Percentiles rank a stretch among this genome's conserved stretches.
Conservation (phyloP, 2,888 invertebrate species). For the Campaea margaritaria region DNA sequence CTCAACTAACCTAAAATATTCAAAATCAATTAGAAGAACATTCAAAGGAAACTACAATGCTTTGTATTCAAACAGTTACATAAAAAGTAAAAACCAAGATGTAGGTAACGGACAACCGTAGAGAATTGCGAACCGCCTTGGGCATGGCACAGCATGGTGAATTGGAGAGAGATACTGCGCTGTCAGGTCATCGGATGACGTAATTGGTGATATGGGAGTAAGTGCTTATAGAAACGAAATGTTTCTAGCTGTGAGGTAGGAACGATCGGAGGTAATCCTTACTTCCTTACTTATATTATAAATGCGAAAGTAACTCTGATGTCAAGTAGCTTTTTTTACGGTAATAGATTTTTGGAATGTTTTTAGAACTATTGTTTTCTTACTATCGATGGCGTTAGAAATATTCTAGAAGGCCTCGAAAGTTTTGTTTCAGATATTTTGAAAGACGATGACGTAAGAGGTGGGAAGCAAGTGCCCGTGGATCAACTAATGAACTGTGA, state of each 20-base stretch:
- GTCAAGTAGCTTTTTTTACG: no score
- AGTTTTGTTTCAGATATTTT: no score
- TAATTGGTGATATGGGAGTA: slow-evolving; percentile 53
- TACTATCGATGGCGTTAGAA: no score
- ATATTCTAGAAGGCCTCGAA: no score
- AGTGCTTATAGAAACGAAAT: slow-evolving; percentile 58
- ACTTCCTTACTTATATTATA: no score
- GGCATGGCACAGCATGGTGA: slow-evolving; percentile 57
- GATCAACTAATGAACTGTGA: slow-evolving; percentile 63
- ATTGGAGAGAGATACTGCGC: slow-evolving; percentile 50
- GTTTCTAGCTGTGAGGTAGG: slow-evolving; percentile 37
- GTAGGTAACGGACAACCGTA: slow-evolving; percentile 55
- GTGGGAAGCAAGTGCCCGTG: slow-evolving; percentile 56
- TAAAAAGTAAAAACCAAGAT: slow-evolving; percentile 54
- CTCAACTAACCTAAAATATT: not conserved
- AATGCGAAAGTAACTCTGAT: no score
- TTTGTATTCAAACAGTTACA: slow-evolving; percentile 46
- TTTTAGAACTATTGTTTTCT: no score
- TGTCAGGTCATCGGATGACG: slow-evolving; percentile 41
- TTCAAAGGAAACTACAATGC: not conserved
- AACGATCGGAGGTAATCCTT: not conserved
- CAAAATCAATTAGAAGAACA: not conserved
- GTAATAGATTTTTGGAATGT: no score
- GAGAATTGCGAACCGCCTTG: slow-evolving; percentile 61
- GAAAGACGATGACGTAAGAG: slow-evolving; percentile 15